phyloP scores from a whole-genome alignment of 2,888 invertebrate species.

The Dione vanillae region DNA sequence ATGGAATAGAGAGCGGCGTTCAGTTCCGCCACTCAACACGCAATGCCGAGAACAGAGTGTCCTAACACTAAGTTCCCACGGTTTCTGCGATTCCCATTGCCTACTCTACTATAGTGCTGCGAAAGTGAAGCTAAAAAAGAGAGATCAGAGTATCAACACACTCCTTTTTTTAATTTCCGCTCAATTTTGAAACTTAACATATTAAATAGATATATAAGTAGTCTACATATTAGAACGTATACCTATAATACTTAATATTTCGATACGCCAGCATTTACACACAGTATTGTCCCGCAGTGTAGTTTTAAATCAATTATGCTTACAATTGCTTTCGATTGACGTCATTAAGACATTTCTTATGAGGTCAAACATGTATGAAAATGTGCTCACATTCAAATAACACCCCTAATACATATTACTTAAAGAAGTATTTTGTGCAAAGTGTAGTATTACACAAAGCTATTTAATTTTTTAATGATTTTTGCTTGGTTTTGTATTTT shows the following conservation, averaged over 20 bases:
- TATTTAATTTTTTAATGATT: conserved; percentile 5
- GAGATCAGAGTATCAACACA: too few relatives aligned
- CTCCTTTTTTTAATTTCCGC: too few relatives aligned
- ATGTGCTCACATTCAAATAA: neutral
- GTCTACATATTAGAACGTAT: too few relatives aligned
- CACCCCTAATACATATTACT: neutral
- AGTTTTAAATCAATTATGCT: conserved; percentile 41
- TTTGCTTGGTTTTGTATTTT: conserved; percentile 6
- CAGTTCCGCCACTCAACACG: too few relatives aligned
- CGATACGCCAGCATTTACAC: conserved; percentile 32
- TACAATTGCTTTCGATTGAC: conserved; percentile 50
- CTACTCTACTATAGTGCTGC: too few relatives aligned
- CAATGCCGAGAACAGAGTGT: too few relatives aligned
- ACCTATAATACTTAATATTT: neutral
- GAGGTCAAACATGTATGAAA: conserved; percentile 23
- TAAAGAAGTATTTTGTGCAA: conserved; percentile 3
- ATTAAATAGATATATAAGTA: too few relatives aligned
- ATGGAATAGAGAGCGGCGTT: too few relatives aligned
- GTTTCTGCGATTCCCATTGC: too few relatives aligned
- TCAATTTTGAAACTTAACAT: too few relatives aligned
- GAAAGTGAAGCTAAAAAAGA: too few relatives aligned
- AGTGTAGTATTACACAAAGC: neutral
- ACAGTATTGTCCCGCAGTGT: neutral
- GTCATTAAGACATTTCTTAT: conserved; percentile 41
- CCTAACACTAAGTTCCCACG: too few relatives aligned